Conservation (phyloP, 2,888 invertebrate species). For the Lypha dubia region DNA sequence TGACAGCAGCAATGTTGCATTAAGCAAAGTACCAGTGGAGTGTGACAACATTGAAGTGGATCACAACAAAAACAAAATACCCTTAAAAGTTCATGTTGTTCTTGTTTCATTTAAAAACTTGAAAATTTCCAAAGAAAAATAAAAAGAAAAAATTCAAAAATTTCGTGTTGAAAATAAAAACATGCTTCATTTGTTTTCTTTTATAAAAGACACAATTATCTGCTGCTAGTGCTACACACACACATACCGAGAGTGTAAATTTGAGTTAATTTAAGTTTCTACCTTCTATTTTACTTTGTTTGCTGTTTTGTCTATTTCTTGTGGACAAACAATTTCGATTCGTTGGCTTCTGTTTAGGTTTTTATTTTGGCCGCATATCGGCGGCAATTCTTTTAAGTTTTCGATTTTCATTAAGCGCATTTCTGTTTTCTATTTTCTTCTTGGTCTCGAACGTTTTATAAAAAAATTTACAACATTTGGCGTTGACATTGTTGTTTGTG, state of each 20-base stretch:
- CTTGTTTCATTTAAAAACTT: constrained; percentile 16
- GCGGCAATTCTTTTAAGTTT: constrained; percentile 54
- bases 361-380: constrained; percentile 36
- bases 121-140: constrained; percentile 37
- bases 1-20: constrained; percentile 28
- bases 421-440: constrained; percentile 22
- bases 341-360: background rate
- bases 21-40: constrained; percentile 21
- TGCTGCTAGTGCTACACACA: constrained; percentile 30
- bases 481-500: constrained; percentile 58
- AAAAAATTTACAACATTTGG: constrained; percentile 52
- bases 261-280: constrained; percentile 58
- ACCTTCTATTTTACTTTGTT: constrained; percentile 17
- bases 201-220: constrained; percentile 32
- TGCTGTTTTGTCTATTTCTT: background rate
- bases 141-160: background rate
- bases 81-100: constrained; percentile 10
- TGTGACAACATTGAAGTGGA: constrained; percentile 51
- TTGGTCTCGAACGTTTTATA: constrained; percentile 53
- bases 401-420: constrained; percentile 41
- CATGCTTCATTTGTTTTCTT: constrained; percentile 8
- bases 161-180: constrained; percentile 59
- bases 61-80: constrained; percentile 19
- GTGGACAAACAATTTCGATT: constrained; percentile 16
- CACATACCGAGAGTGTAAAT: constrained; percentile 48